Evolutionary conservation across 1,140 invertebrate species (phyloP).

Genomic region (Drosophila erecta): DNA sequence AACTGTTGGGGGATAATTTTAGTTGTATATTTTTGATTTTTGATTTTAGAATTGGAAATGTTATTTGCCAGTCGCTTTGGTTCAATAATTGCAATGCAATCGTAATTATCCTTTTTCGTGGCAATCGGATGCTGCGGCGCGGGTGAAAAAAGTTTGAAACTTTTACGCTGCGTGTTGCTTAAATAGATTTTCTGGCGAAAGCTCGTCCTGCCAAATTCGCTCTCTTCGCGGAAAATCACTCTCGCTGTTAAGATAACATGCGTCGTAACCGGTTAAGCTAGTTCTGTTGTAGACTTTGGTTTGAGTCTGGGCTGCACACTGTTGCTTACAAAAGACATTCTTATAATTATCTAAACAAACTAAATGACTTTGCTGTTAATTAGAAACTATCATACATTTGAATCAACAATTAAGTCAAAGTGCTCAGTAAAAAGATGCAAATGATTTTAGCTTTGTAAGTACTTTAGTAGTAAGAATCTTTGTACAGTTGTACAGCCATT

Average conservation of each 20-base stretch:
- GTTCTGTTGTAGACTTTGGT: not conserved
- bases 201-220: constrained; percentile 11
- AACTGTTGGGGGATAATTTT: constrained; percentile 62
- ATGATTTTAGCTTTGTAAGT: too few relatives aligned
- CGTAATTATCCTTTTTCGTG: not conserved
- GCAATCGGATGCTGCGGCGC: constrained; percentile 30
- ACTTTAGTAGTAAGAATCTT: too few relatives aligned
- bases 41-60: constrained; percentile 7
- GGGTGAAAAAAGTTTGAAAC: constrained; percentile 19
- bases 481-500: not conserved
- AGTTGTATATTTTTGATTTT: constrained; percentile 6
- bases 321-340: too few relatives aligned
- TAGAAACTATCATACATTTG: too few relatives aligned
- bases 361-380: too few relatives aligned
- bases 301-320: not conserved
- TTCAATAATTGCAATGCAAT: not conserved
- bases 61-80: not conserved
- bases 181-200: constrained; percentile 35
- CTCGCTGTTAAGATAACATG: constrained; percentile 9
- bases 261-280: constrained; percentile 3
- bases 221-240: not conserved
- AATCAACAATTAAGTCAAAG: too few relatives aligned
- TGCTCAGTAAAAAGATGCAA: too few relatives aligned
- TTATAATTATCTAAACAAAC: too few relatives aligned
- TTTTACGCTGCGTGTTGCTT: constrained; percentile 31